Evolutionary conservation across 2,888 invertebrate species (phyloP).

Genomic region (Synergus laeviventris): DNA sequence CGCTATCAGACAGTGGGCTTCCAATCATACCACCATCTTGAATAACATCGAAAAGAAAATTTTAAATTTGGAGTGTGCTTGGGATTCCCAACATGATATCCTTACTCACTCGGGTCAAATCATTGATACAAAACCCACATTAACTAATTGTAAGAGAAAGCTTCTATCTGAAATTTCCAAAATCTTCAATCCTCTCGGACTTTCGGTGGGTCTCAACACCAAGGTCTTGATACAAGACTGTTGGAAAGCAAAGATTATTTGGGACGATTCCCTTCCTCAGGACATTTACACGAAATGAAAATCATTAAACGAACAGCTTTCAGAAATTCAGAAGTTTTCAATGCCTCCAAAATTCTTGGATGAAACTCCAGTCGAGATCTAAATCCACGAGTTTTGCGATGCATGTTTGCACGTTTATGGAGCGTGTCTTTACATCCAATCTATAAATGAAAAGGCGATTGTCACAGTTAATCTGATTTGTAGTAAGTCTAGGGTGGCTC

Average conservation of each 20-base stretch:
- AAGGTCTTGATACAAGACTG: constrained; percentile 52
- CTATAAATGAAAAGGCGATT: not conserved
- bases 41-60: constrained; percentile 31
- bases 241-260: constrained; percentile 56
- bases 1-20: constrained; percentile 51
- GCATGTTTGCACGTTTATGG: constrained; percentile 47
- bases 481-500: not conserved
- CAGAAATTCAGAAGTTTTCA: constrained; percentile 16
- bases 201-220: constrained; percentile 55
- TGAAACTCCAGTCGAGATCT: constrained; percentile 3
- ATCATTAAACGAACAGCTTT: constrained; percentile 37
- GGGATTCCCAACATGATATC: constrained; percentile 46
- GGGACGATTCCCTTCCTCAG: constrained; percentile 57
- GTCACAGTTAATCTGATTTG: not conserved
- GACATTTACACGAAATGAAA: constrained; percentile 41
- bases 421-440: constrained; percentile 43
- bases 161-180: constrained; percentile 50
- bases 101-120: constrained; percentile 37
- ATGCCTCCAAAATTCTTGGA: constrained; percentile 43
- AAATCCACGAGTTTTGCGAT: constrained; percentile 56
- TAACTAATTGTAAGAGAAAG: constrained; percentile 37
- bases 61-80: constrained; percentile 42
- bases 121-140: constrained; percentile 14
- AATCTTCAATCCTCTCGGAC: constrained; percentile 60
- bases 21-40: constrained; percentile 44